phyloP scores from a whole-genome alignment of 2,888 invertebrate genomes.

The Agelastica alni region DNA sequence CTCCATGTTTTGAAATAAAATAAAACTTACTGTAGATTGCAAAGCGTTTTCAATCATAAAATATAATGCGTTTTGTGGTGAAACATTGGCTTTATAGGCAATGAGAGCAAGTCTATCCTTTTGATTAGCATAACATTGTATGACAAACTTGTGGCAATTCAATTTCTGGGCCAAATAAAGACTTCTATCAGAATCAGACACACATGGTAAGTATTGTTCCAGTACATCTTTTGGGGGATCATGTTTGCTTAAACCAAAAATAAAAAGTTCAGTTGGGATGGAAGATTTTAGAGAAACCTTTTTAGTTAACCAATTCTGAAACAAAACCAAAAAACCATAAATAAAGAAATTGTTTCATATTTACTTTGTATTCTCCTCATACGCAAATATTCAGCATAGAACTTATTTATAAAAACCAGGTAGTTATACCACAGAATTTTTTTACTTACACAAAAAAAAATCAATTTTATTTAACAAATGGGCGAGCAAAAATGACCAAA shows the following conservation, averaged over 20 bases:
- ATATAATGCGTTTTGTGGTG: slow-evolving; percentile 70
- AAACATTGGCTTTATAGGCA: slow-evolving; percentile 66
- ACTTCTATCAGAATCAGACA: slow-evolving; percentile 59
- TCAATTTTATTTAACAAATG: no score
- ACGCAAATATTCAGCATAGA: no score
- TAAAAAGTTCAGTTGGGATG: slow-evolving; percentile 46
- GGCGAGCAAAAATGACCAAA: no score
- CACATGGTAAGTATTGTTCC: slow-evolving; percentile 47
- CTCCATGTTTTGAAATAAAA: not conserved
- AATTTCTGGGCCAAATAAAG: slow-evolving; percentile 66
- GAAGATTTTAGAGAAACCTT: slow-evolving; percentile 48
- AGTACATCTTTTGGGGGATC: slow-evolving; percentile 56
- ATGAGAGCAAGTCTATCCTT: slow-evolving; percentile 66
- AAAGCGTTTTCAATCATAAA: slow-evolving; percentile 75
- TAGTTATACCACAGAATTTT: no score
- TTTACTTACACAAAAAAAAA: no score
- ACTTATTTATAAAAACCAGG: no score
- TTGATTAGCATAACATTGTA: slow-evolving; percentile 65
- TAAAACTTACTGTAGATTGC: slow-evolving; percentile 33
- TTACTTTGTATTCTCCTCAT: no score
- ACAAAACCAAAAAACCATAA: slow-evolving; percentile 20
- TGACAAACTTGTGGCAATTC: slow-evolving; percentile 68
- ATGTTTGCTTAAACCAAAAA: slow-evolving; percentile 48
- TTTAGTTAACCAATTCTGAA: slow-evolving; percentile 62
- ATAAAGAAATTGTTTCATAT: no score